Conservation (phyloP, 2,888 invertebrate species). For the Apamea epomidion region DNA sequence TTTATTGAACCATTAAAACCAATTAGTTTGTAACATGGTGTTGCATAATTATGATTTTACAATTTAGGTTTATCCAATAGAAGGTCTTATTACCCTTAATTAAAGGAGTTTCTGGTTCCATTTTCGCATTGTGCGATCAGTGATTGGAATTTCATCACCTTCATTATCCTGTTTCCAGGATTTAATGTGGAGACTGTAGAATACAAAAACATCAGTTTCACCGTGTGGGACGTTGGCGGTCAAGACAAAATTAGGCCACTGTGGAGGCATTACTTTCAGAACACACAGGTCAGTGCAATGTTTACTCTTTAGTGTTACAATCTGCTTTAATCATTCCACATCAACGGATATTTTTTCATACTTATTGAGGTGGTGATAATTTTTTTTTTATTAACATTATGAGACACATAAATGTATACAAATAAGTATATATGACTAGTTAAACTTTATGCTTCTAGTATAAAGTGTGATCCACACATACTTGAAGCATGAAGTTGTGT, state of each 20-base stretch:
- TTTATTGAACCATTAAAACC: conserved; percentile 30
- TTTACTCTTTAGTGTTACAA: not conserved
- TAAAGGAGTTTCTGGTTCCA: not conserved
- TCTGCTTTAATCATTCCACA: not conserved
- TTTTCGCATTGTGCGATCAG: not conserved
- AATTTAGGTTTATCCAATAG: not conserved
- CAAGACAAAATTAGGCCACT: conserved; percentile 99
- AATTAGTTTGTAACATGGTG: conserved; percentile 9
- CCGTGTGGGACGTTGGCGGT: conserved; percentile 99
- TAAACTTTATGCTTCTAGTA: no score
- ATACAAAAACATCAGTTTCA: conserved; percentile 99
- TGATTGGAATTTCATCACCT: conserved; percentile 26
- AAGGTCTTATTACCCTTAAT: not conserved
- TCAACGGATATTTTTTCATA: not conserved
- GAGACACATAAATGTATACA: no score
- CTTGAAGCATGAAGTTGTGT: no score
- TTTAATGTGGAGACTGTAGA: conserved; percentile 99
- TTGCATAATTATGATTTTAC: conserved; percentile 38
- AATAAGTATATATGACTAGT: no score
- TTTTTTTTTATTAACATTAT: no score
- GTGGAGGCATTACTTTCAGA: conserved; percentile 99
- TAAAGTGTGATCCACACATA: no score
- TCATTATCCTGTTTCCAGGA: conserved; percentile 90
- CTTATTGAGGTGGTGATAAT: not conserved
- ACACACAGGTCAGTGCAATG: conserved; percentile 94